Evolutionary conservation across 2,888 invertebrate genomes (phyloP), one percentile per base, ranked within the genome.

Genomic region (Hololepta plana): DNA sequence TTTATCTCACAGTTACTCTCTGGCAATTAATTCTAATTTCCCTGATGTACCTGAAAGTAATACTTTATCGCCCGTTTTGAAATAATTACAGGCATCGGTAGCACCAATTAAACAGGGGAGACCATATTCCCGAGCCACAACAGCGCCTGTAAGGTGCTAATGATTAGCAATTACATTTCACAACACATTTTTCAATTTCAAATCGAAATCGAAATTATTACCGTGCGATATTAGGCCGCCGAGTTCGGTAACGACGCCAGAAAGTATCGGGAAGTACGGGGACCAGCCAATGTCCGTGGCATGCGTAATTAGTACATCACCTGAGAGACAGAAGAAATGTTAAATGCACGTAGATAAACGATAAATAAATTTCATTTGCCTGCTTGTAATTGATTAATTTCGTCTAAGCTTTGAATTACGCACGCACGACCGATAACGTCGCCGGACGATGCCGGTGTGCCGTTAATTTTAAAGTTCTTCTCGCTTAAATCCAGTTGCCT

Each of bases 241-340:
- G 1, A 81, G 59, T 49, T 85, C 84, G 0, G 82, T 84, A 5
- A 80, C 73, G 24, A 84, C 64, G 5, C 82, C 85, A 1, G 67
- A 57, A 10, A 85, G 48, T 24, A 82, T 61, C 1, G 81, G 79
- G 49, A 84, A 85, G 53, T 81, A 82, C 0, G 82, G 81, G 2
- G 75, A 72, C 84, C 84, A 85, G 2, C 77, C 81, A 35, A 84
- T 73, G 45, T 85, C 84, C 0, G 82, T 82, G 20, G 68, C 66
- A 38, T 62, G 63, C 1, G 82, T 79, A 36, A 85, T 69, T 35
- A 85, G 55, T 33, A 85, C 62, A 43, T 85, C 84, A 1, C 77
- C 77, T 35, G 28, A 27, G 9, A 30, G 3, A 30, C 10, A 27
- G n/a, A 31, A 7, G 10, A 6, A 19, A 14, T 19, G 11, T 9